Evolutionary conservation across 1,140 invertebrate genomes (phyloP).

Genomic region (Melitaea cinxia): DNA sequence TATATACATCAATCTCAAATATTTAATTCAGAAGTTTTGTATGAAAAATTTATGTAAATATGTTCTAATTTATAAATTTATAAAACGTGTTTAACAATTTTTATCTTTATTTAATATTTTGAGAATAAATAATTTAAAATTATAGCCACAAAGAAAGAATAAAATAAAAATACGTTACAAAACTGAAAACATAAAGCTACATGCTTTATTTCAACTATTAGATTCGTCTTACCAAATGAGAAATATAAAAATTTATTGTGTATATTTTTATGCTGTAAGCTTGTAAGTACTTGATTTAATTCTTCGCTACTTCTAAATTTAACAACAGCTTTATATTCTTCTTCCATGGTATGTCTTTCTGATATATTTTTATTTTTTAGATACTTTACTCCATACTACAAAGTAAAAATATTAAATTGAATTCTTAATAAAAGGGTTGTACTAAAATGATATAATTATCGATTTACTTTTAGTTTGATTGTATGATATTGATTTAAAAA

Average conservation of each 20-base stretch:
- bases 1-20: too few species aligned
- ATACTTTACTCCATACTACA: neutral
- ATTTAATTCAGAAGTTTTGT: too few species aligned
- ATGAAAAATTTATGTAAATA: too few species aligned
- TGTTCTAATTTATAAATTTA: too few species aligned
- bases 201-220: neutral
- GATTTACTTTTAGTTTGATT: too few species aligned
- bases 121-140: neutral
- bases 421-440: too few species aligned
- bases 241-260: constrained; percentile 2
- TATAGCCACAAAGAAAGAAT: neutral
- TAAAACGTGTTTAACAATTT: too few species aligned
- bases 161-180: neutral
- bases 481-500: too few species aligned
- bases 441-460: too few species aligned
- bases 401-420: constrained; percentile 1
- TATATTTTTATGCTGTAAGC: neutral
- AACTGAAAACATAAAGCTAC: neutral
- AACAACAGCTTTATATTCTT: neutral
- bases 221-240: neutral
- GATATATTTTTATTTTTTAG: neutral
- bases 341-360: neutral
- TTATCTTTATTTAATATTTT: too few species aligned
- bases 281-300: neutral
- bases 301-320: neutral